Evolutionary conservation across 1,140 invertebrate species (phyloP), one percentile per base, ranked within the genome.

Genomic region (Neodiprion pinetum): DNA sequence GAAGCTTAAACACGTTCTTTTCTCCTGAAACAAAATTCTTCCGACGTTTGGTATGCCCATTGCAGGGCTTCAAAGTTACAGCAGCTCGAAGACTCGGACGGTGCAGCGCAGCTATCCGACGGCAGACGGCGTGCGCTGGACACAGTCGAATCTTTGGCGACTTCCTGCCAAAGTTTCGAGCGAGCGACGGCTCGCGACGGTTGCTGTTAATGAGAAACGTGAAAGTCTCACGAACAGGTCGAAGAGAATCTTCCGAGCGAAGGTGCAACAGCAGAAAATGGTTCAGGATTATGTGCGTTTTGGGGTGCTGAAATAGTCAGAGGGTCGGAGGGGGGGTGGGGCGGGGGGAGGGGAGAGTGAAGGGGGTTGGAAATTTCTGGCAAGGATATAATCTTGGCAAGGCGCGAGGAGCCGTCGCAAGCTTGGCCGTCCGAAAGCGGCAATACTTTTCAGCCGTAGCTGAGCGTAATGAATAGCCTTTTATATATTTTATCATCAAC

Each of bases 401-500:
- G 28, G 28, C 5, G 28, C 28, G 28, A 40, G 28, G 28, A 40
- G 2, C 28, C 28, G 28, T 40, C 28, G 28, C 28, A 40, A 40
- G 28, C 28, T 40, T 40, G 28, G 2, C 28, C 28, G 0, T 61
- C 53, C 11, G 53, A 61, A 74, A 72, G 47, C 23, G 79, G 80
- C 78, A 80, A 79, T 79, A 81, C 76, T 79, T 78, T 77, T 67
- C 72, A 49, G 70, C 10, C 14, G 12, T 28, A 66, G 2, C 53
- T 68, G 67, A 74, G 76, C 76, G 75, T 79, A 82, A 82, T 79
- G 80, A 81, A 80, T 78, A 78, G 79, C 75, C 76, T 82, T 82
- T 81, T 81, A 82, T 83, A 82, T 81, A 85, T 82, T 85, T 84
- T 81, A 86, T 86, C 81, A 81, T 83, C 76, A 77, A 67, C 40